Evolutionary conservation across 2,888 invertebrate genomes (phyloP).

Genomic region (Periphyllus acericola): DNA sequence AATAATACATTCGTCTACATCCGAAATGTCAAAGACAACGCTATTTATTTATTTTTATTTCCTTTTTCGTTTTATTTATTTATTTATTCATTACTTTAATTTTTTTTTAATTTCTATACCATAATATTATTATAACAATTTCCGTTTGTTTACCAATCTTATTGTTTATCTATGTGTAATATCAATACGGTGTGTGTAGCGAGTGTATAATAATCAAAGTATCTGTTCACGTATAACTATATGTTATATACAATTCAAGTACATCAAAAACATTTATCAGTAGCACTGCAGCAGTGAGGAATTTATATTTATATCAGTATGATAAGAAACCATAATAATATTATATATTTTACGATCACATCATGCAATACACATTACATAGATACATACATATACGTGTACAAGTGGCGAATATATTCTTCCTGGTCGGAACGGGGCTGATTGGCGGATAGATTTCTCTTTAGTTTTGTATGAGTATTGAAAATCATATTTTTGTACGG

Average conservation of each 20-base stretch:
- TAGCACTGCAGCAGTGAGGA: not conserved
- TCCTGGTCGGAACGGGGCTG: no score
- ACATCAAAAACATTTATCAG: not conserved
- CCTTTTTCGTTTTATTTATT: not conserved
- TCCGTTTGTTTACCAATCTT: not conserved
- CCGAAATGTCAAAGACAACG: not conserved
- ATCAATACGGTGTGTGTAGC: not conserved
- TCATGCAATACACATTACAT: no score
- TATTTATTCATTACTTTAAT: not conserved
- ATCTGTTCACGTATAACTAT: not conserved
- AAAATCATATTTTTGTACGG: no score
- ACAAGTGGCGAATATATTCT: no score
- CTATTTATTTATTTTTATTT: not conserved
- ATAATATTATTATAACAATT: not conserved
- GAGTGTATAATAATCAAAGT: not conserved
- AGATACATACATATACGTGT: no score
- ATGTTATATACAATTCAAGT: not conserved
- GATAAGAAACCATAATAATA: no score
- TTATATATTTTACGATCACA: no score
- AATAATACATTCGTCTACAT: constrained; percentile 3
- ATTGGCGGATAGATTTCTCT: no score
- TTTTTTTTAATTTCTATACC: constrained; percentile 7
- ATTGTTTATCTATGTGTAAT: not conserved
- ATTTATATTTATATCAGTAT: no score
- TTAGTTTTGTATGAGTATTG: no score